Conservation (phyloP, 2,797 vertebrate species). For the Enteromius radiatus region DNA sequence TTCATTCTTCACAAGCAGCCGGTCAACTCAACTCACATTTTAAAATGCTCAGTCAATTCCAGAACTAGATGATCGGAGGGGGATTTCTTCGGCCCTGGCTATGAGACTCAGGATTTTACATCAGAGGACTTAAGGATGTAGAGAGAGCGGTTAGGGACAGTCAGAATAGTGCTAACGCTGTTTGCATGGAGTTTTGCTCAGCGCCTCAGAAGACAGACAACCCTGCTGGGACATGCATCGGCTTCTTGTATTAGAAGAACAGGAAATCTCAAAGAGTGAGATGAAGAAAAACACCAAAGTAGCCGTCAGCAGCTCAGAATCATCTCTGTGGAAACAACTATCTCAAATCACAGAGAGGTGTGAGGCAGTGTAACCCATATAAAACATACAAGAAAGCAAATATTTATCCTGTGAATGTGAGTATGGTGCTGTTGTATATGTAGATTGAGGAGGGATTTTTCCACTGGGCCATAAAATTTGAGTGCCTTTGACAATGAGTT, state of each 20-base stretch:
- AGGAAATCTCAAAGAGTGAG: conserved; percentile 35
- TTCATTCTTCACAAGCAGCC: conserved; percentile 24
- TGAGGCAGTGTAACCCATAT: background rate
- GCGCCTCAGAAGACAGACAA: conserved; percentile 3
- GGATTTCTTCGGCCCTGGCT: background rate
- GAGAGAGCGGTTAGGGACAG: background rate
- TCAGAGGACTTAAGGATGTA: background rate
- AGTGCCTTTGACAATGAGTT: background rate
- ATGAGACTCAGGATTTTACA: background rate
- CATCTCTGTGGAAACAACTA: conserved; percentile 20
- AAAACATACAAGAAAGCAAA: background rate
- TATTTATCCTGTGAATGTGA: conserved; percentile 12
- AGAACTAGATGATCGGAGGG: conserved; percentile 8
- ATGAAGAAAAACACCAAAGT: conserved; percentile 26
- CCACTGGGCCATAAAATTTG: background rate
- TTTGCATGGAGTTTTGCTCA: conserved; percentile 27
- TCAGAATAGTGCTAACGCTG: background rate
- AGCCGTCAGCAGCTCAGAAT: conserved; percentile 10
- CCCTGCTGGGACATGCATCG: background rate
- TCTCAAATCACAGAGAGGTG: conserved; percentile 18
- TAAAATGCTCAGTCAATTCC: conserved; percentile 33
- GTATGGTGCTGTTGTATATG: background rate
- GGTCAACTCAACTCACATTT: conserved; percentile 13
- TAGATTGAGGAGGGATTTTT: background rate
- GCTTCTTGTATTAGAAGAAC: conserved; percentile 14